These are phyloP conservation scores for Leptinotarsa rubiginosa DNA, from an alignment of 2,888 invertebrate species.

Conservation along the genomic window DNA sequence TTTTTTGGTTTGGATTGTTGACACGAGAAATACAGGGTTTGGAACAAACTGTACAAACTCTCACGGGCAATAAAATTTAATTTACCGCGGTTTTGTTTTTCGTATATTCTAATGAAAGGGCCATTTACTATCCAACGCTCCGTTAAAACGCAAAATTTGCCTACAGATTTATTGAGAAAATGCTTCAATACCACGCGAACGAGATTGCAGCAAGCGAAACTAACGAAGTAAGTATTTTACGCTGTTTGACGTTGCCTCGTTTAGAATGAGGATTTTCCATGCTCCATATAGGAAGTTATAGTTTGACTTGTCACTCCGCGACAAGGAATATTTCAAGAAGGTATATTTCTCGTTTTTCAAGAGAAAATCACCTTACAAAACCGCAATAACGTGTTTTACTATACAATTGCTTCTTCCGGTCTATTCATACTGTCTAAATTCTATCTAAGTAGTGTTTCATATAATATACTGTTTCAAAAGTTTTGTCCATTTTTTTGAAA, in stretches of 20 bases:
- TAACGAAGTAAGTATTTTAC: conserved; percentile 37
- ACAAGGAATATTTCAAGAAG: neutral
- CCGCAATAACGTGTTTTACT: too few species aligned
- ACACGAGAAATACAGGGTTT: neutral
- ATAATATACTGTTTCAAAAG: too few species aligned
- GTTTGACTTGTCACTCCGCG: conserved; percentile 15
- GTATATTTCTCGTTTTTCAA: neutral
- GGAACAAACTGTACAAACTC: neutral
- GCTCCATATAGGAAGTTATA: conserved; percentile 19
- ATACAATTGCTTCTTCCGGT: too few species aligned
- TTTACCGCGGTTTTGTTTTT: conserved; percentile 13
- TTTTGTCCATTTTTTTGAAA: too few species aligned
- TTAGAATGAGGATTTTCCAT: conserved; percentile 20
- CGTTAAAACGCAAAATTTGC: conserved; percentile 42
- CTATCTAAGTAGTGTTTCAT: too few species aligned
- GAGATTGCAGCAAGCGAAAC: conserved; percentile 38
- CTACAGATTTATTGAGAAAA: conserved; percentile 44
- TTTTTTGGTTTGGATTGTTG: neutral
- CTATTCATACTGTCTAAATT: too few species aligned
- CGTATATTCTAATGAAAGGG: conserved; percentile 5
- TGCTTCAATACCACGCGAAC: conserved; percentile 37
- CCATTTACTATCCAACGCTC: conserved; percentile 34
- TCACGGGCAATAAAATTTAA: conserved; percentile 1
- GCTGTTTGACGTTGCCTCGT: conserved; percentile 22
- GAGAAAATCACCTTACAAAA: too few species aligned